Conservation (phyloP, 2,888 invertebrate genomes). For the Idaea dimidiata region DNA sequence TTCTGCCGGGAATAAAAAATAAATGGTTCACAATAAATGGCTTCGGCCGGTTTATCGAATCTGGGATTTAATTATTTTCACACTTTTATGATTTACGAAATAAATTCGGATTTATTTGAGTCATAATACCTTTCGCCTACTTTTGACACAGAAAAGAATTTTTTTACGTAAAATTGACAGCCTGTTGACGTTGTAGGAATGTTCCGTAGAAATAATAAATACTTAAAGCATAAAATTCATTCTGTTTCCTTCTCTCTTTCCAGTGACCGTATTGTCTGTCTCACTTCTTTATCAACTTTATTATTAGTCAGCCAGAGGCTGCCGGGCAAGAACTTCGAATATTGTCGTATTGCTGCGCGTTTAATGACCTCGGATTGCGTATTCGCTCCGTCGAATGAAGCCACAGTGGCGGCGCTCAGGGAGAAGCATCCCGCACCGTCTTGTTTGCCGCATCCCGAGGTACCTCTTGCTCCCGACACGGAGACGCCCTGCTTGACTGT, state of each 20-base stretch:
- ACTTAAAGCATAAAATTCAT: background rate
- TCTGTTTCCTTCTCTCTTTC: background rate
- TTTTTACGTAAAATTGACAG: constrained; percentile 13
- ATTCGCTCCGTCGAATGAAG: too few species aligned
- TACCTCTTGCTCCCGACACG: too few species aligned
- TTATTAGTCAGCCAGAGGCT: background rate
- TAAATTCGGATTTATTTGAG: constrained; percentile 34
- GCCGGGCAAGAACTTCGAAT: background rate
- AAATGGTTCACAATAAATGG: constrained; percentile 19
- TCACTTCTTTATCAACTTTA: background rate
- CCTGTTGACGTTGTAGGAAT: constrained; percentile 7
- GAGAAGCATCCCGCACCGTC: too few species aligned
- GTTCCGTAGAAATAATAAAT: background rate
- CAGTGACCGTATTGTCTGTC: background rate
- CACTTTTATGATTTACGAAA: constrained; percentile 33
- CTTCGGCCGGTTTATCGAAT: constrained; percentile 11
- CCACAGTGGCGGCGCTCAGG: too few species aligned
- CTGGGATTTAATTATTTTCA: constrained; percentile 13
- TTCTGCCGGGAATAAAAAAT: constrained; percentile 29
- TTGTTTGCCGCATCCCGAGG: too few species aligned
- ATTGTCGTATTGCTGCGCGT: background rate
- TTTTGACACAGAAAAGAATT: constrained; percentile 47
- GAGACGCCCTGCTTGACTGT: too few species aligned
- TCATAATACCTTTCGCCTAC: constrained; percentile 45
- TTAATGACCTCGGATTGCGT: too few species aligned